Conservation (phyloP, 2,113 vertebrate genomes). For the Petromus typicus region DNA sequence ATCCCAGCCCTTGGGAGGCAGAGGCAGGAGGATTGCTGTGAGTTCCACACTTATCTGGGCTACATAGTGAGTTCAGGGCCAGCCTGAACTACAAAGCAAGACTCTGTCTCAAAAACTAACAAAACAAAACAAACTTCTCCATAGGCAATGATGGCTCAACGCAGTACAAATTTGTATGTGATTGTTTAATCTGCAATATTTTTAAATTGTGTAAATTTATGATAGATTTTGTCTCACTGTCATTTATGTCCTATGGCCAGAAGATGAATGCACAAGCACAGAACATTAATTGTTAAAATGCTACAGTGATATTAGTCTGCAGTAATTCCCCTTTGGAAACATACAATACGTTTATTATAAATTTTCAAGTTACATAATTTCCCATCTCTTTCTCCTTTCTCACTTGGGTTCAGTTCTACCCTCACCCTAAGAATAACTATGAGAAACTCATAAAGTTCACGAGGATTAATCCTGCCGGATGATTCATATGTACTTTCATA, state of each 20-base stretch:
- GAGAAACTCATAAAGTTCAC: neutral
- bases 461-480: neutral
- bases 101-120: too few relatives aligned
- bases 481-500: neutral
- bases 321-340: slow-evolving; percentile 35
- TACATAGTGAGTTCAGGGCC: too few relatives aligned
- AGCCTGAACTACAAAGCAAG: too few relatives aligned
- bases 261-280: slow-evolving; percentile 12
- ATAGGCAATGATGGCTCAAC: neutral
- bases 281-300: slow-evolving; percentile 29
- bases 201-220: slow-evolving; percentile 35
- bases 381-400: neutral
- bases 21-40: too few relatives aligned
- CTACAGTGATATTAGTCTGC: neutral
- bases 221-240: slow-evolving; percentile 3
- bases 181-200: neutral
- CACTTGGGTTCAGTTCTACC: neutral
- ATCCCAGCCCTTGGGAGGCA: too few relatives aligned
- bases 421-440: neutral
- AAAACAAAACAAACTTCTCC: too few relatives aligned
- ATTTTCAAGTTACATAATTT: slow-evolving; percentile 25
- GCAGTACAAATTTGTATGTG: neutral
- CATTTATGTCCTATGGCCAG: neutral
- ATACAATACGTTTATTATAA: neutral
- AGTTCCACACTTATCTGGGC: too few relatives aligned